Conservation (phyloP, 2,888 invertebrate species). For the Hyles lineata region DNA sequence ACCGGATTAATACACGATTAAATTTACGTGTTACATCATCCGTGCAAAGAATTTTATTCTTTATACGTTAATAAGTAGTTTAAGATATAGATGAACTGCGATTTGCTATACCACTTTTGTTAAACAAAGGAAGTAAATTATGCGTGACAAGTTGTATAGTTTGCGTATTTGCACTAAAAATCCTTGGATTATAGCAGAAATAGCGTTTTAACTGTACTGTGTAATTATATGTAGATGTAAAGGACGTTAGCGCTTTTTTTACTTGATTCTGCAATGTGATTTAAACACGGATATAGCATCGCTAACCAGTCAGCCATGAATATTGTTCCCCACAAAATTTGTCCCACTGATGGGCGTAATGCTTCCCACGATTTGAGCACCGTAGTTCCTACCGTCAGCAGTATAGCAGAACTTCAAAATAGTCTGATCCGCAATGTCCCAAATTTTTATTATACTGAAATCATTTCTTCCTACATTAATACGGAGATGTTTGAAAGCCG, state of each 20-base stretch:
- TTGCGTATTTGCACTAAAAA: constrained; percentile 8
- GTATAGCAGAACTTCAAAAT: not conserved
- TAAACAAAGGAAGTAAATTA: constrained; percentile 21
- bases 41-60: not conserved
- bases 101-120: constrained; percentile 25
- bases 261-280: too few species aligned
- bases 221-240: too few species aligned
- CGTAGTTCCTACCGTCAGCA: too few species aligned
- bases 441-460: constrained; percentile 21
- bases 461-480: constrained; percentile 24
- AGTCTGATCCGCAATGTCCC: not conserved
- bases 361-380: too few species aligned
- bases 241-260: too few species aligned
- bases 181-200: not conserved
- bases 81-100: not conserved
- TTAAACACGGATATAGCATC: too few species aligned
- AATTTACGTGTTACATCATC: not conserved
- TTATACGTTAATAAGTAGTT: not conserved
- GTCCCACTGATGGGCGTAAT: too few species aligned
- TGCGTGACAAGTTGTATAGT: constrained; percentile 15
- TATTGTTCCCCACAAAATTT: too few species aligned
- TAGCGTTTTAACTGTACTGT: not conserved
- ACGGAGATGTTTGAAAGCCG: constrained; percentile 17
- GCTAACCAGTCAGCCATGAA: too few species aligned
- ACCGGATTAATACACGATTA: not conserved